These are phyloP conservation scores for Megaceryle torquata DNA, from an alignment of 2,113 vertebrate genomes.

Conservation along the genomic window DNA sequence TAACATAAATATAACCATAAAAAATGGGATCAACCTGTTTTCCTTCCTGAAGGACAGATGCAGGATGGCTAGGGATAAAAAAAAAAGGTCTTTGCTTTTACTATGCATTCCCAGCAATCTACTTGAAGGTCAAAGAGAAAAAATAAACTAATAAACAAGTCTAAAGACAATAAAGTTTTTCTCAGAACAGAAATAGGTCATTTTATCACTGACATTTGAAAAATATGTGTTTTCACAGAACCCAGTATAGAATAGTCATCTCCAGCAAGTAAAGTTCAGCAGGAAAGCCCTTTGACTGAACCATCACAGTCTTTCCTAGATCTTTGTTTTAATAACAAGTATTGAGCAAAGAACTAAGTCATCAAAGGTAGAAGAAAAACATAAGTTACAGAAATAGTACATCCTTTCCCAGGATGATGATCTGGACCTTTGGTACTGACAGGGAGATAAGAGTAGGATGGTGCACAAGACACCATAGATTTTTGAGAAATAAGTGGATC, in stretches of 20 bases:
- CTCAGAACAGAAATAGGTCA: background rate
- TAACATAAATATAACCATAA: background rate
- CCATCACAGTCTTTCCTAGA: background rate
- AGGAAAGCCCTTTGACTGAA: background rate
- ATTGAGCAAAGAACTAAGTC: background rate
- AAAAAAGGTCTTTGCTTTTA: background rate
- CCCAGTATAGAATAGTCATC: background rate
- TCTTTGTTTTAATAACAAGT: background rate
- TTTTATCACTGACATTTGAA: background rate
- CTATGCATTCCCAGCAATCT: background rate
- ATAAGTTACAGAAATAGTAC: background rate
- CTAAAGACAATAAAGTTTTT: background rate
- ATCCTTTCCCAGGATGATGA: background rate
- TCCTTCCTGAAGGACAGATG: background rate
- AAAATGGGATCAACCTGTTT: background rate
- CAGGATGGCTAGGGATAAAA: background rate
- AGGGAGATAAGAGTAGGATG: background rate
- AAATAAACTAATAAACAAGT: background rate
- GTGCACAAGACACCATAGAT: background rate
- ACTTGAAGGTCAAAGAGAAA: background rate
- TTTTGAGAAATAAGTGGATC: background rate
- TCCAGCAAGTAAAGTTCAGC: background rate
- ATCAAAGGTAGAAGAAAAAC: background rate
- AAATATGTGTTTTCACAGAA: background rate
- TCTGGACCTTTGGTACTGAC: background rate